Evolutionary conservation across 2,113 vertebrate species (phyloP), one percentile per base, ranked within the genome.

Genomic region (Apistogramma diplotaenia): DNA sequence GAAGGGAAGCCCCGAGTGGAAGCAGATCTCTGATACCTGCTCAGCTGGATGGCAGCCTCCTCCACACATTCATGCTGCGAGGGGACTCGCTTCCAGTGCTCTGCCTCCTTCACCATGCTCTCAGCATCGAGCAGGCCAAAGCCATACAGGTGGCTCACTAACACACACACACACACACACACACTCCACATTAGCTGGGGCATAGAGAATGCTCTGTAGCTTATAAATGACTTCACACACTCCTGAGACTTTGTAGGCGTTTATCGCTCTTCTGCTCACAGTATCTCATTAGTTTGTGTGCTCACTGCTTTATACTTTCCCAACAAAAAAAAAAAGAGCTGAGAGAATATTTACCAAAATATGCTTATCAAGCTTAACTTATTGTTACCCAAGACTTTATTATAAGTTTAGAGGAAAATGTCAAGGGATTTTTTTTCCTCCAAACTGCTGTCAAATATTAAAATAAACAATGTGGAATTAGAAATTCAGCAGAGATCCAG

Each of bases 101-200:
- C 96, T 2, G 98, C 97, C 92, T 97, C 97, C 93, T 95, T 94
- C 93, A 98, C 98, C 97, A 99, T 97, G 78, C 95, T 94, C 94
- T 98, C 98, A 37, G 98, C 98, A 92, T 99, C 97, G 97, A 99
- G 97, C 91, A 99, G 89, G 86, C 98, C 98, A 87, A 99, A 99
- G 87, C 98, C 98, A 88, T 98, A 99, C 46, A 98, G 95, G 79
- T 99, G 98, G 93, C 98, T 99, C 94, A 99, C 98, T 99, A 91
- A 88, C 49, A 91, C 11, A 82, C 27, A 79, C 60, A 74, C 57
- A 76, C 70, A 67, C 46, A 88, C 31, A 89, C 65, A 78, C 29
- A 81, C 27, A 80, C 21, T 76, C 19, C 65, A 77, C 78, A 84
- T 89, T 86, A 87, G 79, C 60, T 1, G 18, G 74, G 55, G 60